Evolutionary conservation across 2,888 invertebrate genomes (phyloP).

Genomic region (Perizoma affinitatum): DNA sequence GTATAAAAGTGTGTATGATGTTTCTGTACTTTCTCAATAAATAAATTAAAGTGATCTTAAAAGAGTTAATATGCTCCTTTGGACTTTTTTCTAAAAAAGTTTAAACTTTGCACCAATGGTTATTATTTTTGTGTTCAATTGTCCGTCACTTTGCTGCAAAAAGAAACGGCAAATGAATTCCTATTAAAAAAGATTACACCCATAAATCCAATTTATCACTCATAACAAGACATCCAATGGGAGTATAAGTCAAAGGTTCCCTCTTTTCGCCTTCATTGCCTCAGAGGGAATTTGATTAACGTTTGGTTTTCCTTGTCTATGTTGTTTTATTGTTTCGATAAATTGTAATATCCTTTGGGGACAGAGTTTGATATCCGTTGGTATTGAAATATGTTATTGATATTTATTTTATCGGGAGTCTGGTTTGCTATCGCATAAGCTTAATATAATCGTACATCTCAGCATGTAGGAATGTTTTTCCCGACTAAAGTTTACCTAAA

Average conservation of each 20-base stretch:
- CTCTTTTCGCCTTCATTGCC: conserved; percentile 27
- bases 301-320: conserved; percentile 35
- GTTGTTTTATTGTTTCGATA: conserved; percentile 41
- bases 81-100: too few relatives aligned
- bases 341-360: conserved; percentile 41
- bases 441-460: background rate
- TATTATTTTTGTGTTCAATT: too few relatives aligned
- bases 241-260: conserved; percentile 30
- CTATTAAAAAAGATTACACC: conserved; percentile 9
- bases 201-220: conserved; percentile 18
- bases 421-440: conserved; percentile 1
- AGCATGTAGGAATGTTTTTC: too few relatives aligned
- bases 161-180: background rate
- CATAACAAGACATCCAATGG: conserved; percentile 28
- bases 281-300: conserved; percentile 38
- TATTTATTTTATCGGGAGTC: conserved; percentile 29
- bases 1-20: too few relatives aligned
- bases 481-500: too few relatives aligned
- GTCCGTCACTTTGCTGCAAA: too few relatives aligned
- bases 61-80: too few relatives aligned
- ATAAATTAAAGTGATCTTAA: too few relatives aligned
- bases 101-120: too few relatives aligned
- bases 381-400: conserved; percentile 35
- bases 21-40: too few relatives aligned
- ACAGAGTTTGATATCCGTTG: conserved; percentile 38